Evolutionary conservation across 2,888 invertebrate species (phyloP), one percentile per base, ranked within the genome.

Genomic region (Cetonia aurata): DNA sequence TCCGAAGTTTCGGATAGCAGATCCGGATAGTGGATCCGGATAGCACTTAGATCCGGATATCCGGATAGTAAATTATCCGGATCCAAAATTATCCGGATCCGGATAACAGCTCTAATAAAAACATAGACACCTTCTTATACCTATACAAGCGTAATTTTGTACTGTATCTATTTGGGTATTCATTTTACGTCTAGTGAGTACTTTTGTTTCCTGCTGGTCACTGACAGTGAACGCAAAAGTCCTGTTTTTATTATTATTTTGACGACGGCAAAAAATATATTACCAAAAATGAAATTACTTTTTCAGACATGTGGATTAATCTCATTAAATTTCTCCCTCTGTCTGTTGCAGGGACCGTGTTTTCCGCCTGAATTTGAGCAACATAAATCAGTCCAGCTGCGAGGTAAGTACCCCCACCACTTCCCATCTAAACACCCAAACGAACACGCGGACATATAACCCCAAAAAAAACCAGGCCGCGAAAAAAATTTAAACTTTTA

Each of bases 301-400:
- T 50, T 8, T 15, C 19, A 17, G 50, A n/a, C 50, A 15, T 50
- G 6, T 50, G 50, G 50, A 50, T 13, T 50, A 13, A 50, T 50
- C 50, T 50, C 50, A 50, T 50, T 50, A 50, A 13, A 9, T 41
- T 13, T 19, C n/a, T 44, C 19, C 66, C 50, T 70, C 66, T 57
- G 62, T 80, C 82, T 83, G 79, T 93, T 91, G 56, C 91, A 94
- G 94, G 94, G 94, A 94, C 85, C 92, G 93, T 80, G 88, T 94
- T 77, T 94, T 91, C 86, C 87, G 92, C 81, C 88, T 94, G 81
- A 94, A 94, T 85, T 88, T 94, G 85, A 93, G 93, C 88, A 94
- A 94, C 86, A 93, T 95, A 85, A 94, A 93, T 85, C 90, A 93
- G 81, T 92, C 94, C 75, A 91, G 91, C 83, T 94, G 94, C 84